These are phyloP conservation scores for Hippocampus comes DNA, from an alignment of 2,113 vertebrate species.

Conservation along the genomic window DNA sequence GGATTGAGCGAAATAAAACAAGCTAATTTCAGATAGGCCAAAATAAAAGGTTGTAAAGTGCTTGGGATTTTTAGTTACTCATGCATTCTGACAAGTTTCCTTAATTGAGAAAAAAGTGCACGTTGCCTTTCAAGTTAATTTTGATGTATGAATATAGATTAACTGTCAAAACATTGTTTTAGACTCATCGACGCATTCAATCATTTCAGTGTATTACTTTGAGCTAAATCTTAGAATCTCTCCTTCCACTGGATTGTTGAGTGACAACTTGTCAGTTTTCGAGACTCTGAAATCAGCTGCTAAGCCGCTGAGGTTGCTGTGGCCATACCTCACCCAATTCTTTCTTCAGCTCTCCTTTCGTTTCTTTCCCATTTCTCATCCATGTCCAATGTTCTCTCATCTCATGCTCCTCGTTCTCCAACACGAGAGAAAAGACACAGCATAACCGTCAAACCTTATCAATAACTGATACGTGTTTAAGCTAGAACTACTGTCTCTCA, in stretches of 20 bases:
- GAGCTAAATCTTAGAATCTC: neutral
- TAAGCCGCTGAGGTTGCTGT: conserved; percentile 35
- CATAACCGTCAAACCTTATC: conserved; percentile 19
- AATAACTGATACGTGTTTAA: conserved; percentile 41
- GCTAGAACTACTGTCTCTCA: conserved; percentile 7
- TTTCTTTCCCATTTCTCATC: neutral
- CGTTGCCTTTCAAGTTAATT: neutral
- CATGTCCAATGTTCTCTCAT: neutral
- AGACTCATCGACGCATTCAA: neutral
- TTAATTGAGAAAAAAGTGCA: too few relatives aligned
- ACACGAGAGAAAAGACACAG: neutral
- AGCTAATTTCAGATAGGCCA: too few relatives aligned
- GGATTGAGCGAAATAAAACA: too few relatives aligned
- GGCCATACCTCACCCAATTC: neutral
- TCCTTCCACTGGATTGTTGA: neutral
- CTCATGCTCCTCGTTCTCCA: neutral
- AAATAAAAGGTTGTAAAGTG: too few relatives aligned
- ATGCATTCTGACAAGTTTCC: too few relatives aligned
- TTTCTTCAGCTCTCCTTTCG: neutral
- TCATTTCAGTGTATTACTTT: neutral
- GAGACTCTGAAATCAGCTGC: conserved; percentile 18
- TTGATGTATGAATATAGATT: neutral
- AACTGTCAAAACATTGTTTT: neutral
- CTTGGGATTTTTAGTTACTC: too few relatives aligned
- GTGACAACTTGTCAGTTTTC: conserved; percentile 7